Percentiles rank a stretch among this genome's conserved stretches.
phyloP scores from a whole-genome alignment of 2,797 vertebrate genomes.

The Echiichthys vipera region DNA sequence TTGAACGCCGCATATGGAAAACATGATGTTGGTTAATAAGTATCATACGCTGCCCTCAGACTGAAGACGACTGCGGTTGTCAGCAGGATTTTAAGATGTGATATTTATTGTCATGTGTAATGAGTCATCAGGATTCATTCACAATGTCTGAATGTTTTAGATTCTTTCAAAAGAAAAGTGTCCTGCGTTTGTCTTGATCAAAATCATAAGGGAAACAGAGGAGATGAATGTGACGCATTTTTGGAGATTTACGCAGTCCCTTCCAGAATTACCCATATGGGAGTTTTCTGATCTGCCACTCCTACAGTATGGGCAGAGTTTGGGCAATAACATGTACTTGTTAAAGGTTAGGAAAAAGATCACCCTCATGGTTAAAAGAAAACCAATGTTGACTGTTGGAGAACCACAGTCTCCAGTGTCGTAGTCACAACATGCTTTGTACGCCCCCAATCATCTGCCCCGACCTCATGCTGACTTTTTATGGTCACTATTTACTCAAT shows the following conservation, averaged over 20 bases:
- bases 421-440: constrained; percentile 10
- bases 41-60: constrained; percentile 50
- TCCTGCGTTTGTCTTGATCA: constrained; percentile 43
- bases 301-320: constrained; percentile 21
- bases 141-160: constrained; percentile 36
- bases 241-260: background rate
- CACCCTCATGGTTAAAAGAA: constrained; percentile 37
- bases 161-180: constrained; percentile 10
- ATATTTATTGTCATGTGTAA: constrained; percentile 65
- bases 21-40: constrained; percentile 64
- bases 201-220: constrained; percentile 31
- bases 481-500: constrained; percentile 30
- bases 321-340: constrained; percentile 22
- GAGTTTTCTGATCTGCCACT: constrained; percentile 24
- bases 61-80: constrained; percentile 60
- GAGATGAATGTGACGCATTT: constrained; percentile 11
- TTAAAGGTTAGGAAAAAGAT: constrained; percentile 20
- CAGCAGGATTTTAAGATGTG: constrained; percentile 54
- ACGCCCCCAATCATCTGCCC: constrained; percentile 15
- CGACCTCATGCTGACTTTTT: constrained; percentile 4
- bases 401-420: constrained; percentile 34
- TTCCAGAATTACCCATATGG: constrained; percentile 19
- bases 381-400: constrained; percentile 33
- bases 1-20: constrained; percentile 66
- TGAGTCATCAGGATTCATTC: constrained; percentile 53